phyloP scores from a whole-genome alignment of 1,140 invertebrate genomes.

The Aricia agestis region DNA sequence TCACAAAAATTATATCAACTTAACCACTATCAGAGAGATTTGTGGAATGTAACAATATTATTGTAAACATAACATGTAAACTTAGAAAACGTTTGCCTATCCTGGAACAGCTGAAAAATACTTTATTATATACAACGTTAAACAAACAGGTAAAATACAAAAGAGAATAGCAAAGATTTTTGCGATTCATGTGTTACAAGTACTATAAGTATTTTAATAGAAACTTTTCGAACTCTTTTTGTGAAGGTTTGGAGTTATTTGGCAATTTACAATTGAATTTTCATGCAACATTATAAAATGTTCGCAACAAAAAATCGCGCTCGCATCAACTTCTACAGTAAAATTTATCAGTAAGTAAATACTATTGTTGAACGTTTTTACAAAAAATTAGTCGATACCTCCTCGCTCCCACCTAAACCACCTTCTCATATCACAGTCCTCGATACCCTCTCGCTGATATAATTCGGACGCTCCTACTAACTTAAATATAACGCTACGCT shows the following conservation, averaged over 20 bases:
- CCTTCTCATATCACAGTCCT: conserved; percentile 48
- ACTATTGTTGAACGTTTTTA: background rate
- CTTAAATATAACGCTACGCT: conserved; percentile 26
- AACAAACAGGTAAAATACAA: background rate
- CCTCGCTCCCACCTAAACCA: background rate
- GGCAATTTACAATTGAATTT: no score
- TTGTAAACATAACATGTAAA: conserved; percentile 29
- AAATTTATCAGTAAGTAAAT: background rate
- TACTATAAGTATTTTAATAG: no score
- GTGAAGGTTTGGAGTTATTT: no score
- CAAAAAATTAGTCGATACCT: background rate
- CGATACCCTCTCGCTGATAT: conserved; percentile 38
- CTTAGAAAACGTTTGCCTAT: conserved; percentile 11
- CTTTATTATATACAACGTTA: conserved; percentile 6
- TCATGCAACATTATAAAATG: background rate
- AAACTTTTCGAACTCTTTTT: no score
- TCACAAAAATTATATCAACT: conserved; percentile 40
- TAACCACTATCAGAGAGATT: conserved; percentile 33
- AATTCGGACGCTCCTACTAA: conserved; percentile 26
- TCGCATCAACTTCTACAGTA: background rate
- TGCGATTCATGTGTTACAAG: no score
- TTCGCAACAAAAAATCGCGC: background rate
- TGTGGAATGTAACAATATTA: conserved; percentile 55
- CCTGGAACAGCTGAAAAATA: background rate
- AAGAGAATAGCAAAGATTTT: no score